Evolutionary conservation across 2,888 invertebrate genomes (phyloP).

Genomic region (Tribolium freemani): DNA sequence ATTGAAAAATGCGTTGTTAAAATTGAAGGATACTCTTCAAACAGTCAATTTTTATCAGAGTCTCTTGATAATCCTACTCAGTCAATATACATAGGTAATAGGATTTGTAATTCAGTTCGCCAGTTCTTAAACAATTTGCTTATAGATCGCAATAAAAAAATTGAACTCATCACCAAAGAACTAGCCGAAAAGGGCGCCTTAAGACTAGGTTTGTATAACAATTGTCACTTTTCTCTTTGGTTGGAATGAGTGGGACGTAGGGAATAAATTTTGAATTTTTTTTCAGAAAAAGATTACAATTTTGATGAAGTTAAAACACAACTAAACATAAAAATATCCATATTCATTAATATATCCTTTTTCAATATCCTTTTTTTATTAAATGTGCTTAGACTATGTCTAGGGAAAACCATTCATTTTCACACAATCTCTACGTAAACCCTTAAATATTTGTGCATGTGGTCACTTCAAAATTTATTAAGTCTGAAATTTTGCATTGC

Average conservation of each 20-base stretch:
- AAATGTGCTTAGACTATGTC: conserved; percentile 23
- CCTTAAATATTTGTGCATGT: not conserved
- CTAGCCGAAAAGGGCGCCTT: conserved; percentile 56
- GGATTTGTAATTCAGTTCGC: not conserved
- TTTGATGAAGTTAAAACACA: conserved; percentile 42
- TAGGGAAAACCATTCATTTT: not conserved
- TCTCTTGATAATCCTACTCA: conserved; percentile 57
- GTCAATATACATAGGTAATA: conserved; percentile 65
- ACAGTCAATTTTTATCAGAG: conserved; percentile 68
- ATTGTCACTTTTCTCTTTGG: conserved; percentile 21
- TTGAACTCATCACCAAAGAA: conserved; percentile 60
- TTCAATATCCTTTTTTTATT: conserved; percentile 58
- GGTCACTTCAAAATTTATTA: not conserved
- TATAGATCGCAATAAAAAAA: conserved; percentile 68
- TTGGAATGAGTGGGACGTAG: conserved; percentile 28
- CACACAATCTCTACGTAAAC: not conserved
- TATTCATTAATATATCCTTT: conserved; percentile 56
- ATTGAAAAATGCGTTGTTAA: conserved; percentile 68
- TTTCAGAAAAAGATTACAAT: conserved; percentile 56
- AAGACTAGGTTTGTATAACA: conserved; percentile 61
- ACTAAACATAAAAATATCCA: conserved; percentile 37
- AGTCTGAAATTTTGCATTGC: conserved; percentile 1
- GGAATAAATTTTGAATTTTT: conserved; percentile 50
- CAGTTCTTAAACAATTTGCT: conserved; percentile 16
- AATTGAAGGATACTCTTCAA: conserved; percentile 67